These are phyloP conservation scores for Montipora cactus DNA, from an alignment of 64 coral and sea anemone genomes.

Conservation along the genomic window DNA sequence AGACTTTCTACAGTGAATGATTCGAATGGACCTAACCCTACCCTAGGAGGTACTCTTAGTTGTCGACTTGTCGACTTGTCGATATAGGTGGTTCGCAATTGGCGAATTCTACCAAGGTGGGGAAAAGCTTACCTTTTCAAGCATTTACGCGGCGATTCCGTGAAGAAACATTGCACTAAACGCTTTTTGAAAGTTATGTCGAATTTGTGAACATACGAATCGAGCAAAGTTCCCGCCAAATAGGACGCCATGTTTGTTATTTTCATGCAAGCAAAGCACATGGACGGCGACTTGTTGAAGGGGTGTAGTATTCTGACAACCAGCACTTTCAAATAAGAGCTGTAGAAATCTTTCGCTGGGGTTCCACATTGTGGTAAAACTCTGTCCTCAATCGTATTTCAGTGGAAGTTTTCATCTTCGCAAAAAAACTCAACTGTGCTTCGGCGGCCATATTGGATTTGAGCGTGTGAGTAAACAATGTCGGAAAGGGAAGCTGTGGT, in stretches of 20 bases:
- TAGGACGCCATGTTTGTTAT: constrained; percentile 44
- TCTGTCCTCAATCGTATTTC: constrained; percentile 12
- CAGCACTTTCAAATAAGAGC: constrained; percentile 18
- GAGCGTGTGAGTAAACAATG: background rate
- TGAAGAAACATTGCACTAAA: background rate
- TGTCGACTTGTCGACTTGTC: too few relatives aligned
- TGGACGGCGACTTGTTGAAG: constrained; percentile 1
- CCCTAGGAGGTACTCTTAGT: background rate
- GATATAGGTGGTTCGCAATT: background rate
- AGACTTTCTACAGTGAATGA: too few relatives aligned
- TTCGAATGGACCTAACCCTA: background rate
- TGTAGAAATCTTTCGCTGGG: background rate
- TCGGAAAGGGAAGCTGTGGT: background rate
- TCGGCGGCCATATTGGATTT: constrained; percentile 50
- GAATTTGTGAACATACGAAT: background rate
- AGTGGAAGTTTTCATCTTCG: background rate
- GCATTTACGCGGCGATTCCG: background rate
- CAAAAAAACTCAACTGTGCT: background rate
- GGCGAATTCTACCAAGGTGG: too few relatives aligned
- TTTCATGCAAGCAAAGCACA: background rate
- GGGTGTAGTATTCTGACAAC: background rate
- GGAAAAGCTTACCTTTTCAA: background rate
- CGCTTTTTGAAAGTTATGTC: background rate
- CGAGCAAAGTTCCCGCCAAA: constrained; percentile 36
- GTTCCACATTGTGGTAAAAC: background rate